Base-by-base conservation (phyloP, 1,140 invertebrate genomes). In the Apis florea region DNA sequence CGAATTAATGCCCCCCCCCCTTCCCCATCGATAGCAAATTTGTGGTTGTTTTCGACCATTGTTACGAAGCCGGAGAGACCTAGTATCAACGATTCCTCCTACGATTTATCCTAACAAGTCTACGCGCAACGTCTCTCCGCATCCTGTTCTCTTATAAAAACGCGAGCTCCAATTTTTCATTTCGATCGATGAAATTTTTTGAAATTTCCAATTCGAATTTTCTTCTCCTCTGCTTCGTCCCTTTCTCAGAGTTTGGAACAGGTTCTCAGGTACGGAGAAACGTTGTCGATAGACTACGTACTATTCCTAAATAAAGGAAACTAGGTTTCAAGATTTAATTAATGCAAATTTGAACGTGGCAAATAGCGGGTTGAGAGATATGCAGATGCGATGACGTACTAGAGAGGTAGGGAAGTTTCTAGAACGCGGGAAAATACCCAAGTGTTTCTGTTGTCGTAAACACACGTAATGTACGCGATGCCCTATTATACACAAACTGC, bases 1-100 rank as follows among this genome's bases (percentile, higher is more conserved):
- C 68, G 79, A 81, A 87, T 87, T 89, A 84, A 88, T 84, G 75
- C 40, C 61, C 53, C 66, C 31, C 31, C n/a, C n/a, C n/a, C n/a
- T n/a, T n/a, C n/a, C n/a, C n/a, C n/a, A n/a, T n/a, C 66, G 72
- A 51, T 21, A 31, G 68, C 51, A 73, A 15, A 24, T 26, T 24
- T 54, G 76, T 51, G 59, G 31, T 40, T 40, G 31, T 40, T 40
- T 40, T 40, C 31, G 31, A 6, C 31, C 31, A 40, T 40, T 40
- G 31, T 31, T 31, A 2, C 31, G 2, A 4, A 31, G 31, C 31
- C 6, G 4, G 31, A 40, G 31, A 6, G 31, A 40, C 31, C 31
- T n/a, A n/a, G 31, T 40, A 5, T 2, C 31, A 5, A 40, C 31
- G 0, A 40, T n/a, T n/a, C 31, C 6, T 40, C 4, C 31, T 40